Percentiles rank a stretch among this genome's conserved stretches.
Evolutionary conservation across 2,888 invertebrate genomes (phyloP).

Genomic region (Tetropium fuscum): DNA sequence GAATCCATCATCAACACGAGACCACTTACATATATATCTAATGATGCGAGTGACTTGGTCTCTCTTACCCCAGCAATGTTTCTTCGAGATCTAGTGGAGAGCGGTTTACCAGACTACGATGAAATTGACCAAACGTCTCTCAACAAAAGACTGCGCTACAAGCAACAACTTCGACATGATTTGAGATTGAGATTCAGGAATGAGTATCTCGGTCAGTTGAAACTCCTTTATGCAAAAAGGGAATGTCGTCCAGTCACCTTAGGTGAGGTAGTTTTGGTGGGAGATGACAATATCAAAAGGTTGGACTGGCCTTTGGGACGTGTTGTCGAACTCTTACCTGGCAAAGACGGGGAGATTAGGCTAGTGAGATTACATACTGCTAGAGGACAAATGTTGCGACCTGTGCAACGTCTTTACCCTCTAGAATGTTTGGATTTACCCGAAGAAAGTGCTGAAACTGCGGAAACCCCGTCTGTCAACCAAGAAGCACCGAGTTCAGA

Average conservation of each 20-base stretch:
- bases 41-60: constrained; percentile 5
- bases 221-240: background rate
- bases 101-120: constrained; percentile 24
- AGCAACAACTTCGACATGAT: constrained; percentile 13
- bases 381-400: no score
- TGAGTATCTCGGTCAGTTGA: constrained; percentile 22
- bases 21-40: constrained; percentile 17
- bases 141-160: constrained; percentile 1
- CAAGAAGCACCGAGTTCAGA: no score
- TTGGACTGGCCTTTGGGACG: constrained; percentile 24
- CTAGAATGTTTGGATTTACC: no score
- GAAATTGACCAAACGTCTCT: constrained; percentile 10
- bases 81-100: constrained; percentile 3
- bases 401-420: no score
- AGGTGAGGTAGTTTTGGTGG: constrained; percentile 24
- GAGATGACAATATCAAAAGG: no score
- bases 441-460: no score
- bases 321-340: constrained; percentile 15
- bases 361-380: no score
- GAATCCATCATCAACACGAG: constrained; percentile 18
- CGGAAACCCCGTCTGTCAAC: no score
- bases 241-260: background rate
- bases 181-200: constrained; percentile 16
- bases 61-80: background rate
- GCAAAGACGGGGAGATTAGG: no score